Evolutionary conservation across 2,888 invertebrate genomes (phyloP).

Genomic region (Cryptocephalus primarius): DNA sequence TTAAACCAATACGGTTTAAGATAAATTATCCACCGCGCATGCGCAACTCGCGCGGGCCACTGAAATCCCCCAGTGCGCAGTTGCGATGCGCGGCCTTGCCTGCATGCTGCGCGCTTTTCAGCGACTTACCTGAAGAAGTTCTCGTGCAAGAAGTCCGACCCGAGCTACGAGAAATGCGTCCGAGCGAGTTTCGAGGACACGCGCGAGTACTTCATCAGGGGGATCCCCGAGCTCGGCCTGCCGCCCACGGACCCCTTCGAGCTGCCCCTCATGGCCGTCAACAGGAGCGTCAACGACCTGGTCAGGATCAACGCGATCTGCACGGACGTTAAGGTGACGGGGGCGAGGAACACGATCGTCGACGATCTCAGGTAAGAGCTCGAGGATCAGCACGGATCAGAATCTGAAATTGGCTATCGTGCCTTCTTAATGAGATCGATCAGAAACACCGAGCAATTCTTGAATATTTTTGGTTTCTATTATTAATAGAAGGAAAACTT

Average conservation of each 20-base stretch:
- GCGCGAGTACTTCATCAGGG: slow-evolving; percentile 45
- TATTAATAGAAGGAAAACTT: no score
- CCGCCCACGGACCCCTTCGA: slow-evolving; percentile 61
- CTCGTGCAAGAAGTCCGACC: slow-evolving; percentile 51
- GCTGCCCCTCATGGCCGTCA: slow-evolving; percentile 56
- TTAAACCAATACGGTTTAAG: no score
- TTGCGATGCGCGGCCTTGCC: no score
- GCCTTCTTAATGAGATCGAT: no score
- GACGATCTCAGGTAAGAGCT: slow-evolving; percentile 51
- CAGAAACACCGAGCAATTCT: no score
- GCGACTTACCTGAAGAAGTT: slow-evolving; percentile 51
- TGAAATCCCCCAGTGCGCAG: no score
- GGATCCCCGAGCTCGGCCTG: slow-evolving; percentile 57
- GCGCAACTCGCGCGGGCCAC: no score
- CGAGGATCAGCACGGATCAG: no score
- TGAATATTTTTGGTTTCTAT: no score
- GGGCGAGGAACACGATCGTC: slow-evolving; percentile 52
- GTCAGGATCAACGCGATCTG: slow-evolving; percentile 56
- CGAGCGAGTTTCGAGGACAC: slow-evolving; percentile 47
- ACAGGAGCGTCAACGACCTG: slow-evolving; percentile 54
- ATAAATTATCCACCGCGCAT: no score
- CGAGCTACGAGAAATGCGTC: slow-evolving; percentile 51
- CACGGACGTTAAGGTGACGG: slow-evolving; percentile 51
- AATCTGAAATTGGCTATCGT: no score
- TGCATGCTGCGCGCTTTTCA: no score